phyloP scores from a whole-genome alignment of 2,113 vertebrate genomes.

The Spilogale gracilis region DNA sequence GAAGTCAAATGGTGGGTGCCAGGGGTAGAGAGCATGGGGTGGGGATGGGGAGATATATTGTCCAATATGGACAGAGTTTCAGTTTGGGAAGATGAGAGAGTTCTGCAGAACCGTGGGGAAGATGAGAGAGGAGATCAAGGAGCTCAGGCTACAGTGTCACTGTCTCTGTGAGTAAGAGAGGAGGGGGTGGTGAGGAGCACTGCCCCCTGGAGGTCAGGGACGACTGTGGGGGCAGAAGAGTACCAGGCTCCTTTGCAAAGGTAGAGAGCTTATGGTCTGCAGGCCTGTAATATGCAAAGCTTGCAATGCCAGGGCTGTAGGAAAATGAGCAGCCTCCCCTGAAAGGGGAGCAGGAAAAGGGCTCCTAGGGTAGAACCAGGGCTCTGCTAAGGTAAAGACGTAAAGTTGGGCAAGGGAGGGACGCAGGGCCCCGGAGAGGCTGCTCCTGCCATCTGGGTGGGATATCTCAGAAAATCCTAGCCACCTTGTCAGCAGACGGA shows the following conservation, averaged over 20 bases:
- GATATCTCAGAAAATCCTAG: fast-evolving
- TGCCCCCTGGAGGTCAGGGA: background rate
- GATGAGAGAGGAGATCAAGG: background rate
- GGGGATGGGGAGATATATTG: background rate
- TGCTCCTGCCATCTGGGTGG: background rate
- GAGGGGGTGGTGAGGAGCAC: too few species aligned
- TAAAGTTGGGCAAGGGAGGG: background rate
- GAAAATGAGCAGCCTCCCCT: background rate
- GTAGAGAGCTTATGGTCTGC: background rate
- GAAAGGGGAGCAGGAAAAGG: background rate
- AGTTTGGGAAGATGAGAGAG: background rate
- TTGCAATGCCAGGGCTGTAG: background rate
- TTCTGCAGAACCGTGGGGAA: background rate
- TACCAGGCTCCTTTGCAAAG: background rate
- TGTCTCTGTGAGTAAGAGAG: background rate
- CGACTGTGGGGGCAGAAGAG: too few species aligned
- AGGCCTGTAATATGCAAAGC: background rate
- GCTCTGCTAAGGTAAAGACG: too few species aligned
- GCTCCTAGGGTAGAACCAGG: background rate
- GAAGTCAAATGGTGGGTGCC: background rate
- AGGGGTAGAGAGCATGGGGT: background rate
- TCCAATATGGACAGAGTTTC: background rate
- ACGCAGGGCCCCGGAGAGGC: background rate
- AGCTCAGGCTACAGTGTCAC: background rate
- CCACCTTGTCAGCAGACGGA: background rate